Conservation (phyloP, 2,888 invertebrate genomes). For the Drosophila leonis region DNA sequence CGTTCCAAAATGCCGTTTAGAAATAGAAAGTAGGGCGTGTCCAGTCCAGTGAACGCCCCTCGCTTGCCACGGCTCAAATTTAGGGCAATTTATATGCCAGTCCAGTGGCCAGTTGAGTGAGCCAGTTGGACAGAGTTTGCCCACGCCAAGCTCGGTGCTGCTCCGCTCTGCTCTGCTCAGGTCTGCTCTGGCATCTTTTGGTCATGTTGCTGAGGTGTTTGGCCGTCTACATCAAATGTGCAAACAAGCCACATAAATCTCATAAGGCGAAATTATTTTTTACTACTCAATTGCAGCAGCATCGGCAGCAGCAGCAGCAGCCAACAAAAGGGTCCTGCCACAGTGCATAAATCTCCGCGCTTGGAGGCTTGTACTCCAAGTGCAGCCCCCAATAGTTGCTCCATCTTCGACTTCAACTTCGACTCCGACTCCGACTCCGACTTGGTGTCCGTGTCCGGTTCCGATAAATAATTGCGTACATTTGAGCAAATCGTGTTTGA, state of each 20-base stretch:
- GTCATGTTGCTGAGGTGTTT: slow-evolving; percentile 58
- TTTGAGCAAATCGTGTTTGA: slow-evolving; percentile 84
- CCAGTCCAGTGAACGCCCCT: slow-evolving; percentile 23
- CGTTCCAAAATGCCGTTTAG: slow-evolving; percentile 57
- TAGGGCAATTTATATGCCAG: slow-evolving; percentile 61
- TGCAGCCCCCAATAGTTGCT: slow-evolving; percentile 39
- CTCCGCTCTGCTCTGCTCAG: background rate
- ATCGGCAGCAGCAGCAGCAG: slow-evolving; percentile 51
- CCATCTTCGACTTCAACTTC: background rate
- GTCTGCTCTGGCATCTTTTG: slow-evolving; percentile 46
- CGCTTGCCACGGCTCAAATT: slow-evolving; percentile 26
- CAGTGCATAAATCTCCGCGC: slow-evolving; percentile 79
- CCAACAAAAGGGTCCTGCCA: slow-evolving; percentile 74
- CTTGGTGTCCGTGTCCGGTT: slow-evolving; percentile 41
- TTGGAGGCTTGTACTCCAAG: slow-evolving; percentile 44
- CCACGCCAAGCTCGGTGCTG: slow-evolving; percentile 40
- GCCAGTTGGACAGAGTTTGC: slow-evolving; percentile 21
- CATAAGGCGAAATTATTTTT: slow-evolving; percentile 78
- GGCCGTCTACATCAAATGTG: slow-evolving; percentile 82
- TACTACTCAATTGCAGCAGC: slow-evolving; percentile 81
- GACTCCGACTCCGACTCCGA: slow-evolving; percentile 13
- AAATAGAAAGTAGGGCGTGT: slow-evolving; percentile 78
- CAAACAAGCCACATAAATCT: slow-evolving; percentile 83
- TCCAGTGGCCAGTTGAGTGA: slow-evolving; percentile 32
- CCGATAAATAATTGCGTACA: slow-evolving; percentile 84